Evolutionary conservation across 2,888 invertebrate genomes (phyloP).

Genomic region (Gasteruption jaculator): DNA sequence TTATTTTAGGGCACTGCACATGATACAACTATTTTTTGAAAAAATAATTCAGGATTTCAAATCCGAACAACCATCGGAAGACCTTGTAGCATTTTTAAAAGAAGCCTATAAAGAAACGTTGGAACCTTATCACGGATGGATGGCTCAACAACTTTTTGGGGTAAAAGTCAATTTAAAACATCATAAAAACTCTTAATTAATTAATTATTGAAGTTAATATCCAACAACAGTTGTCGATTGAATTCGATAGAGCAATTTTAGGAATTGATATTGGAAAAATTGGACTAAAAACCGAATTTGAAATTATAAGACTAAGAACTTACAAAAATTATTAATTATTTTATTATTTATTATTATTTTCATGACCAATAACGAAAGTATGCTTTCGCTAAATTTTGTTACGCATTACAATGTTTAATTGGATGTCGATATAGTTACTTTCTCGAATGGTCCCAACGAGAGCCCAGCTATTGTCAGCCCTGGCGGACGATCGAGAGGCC

Average conservation of each 20-base stretch:
- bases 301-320: not conserved
- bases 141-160: constrained; percentile 69
- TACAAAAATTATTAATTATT: not conserved
- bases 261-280: not conserved
- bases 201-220: not conserved
- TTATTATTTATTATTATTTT: not conserved
- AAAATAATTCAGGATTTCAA: constrained; percentile 56
- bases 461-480: constrained; percentile 55
- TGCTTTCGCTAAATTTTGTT: too few species aligned
- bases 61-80: constrained; percentile 53
- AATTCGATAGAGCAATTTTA: not conserved
- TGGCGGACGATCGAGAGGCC: constrained; percentile 49
- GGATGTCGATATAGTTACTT: constrained; percentile 56
- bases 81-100: constrained; percentile 61
- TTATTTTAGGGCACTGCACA: constrained; percentile 59
- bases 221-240: too few species aligned
- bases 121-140: constrained; percentile 72
- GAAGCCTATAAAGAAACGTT: constrained; percentile 68
- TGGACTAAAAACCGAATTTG: too few species aligned
- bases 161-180: constrained; percentile 54
- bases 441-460: constrained; percentile 63
- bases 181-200: not conserved
- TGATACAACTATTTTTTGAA: constrained; percentile 60
- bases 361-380: not conserved
- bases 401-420: too few species aligned